Evolutionary conservation across 1,140 invertebrate genomes (phyloP).

Genomic region (Sycophaga agraensis): DNA sequence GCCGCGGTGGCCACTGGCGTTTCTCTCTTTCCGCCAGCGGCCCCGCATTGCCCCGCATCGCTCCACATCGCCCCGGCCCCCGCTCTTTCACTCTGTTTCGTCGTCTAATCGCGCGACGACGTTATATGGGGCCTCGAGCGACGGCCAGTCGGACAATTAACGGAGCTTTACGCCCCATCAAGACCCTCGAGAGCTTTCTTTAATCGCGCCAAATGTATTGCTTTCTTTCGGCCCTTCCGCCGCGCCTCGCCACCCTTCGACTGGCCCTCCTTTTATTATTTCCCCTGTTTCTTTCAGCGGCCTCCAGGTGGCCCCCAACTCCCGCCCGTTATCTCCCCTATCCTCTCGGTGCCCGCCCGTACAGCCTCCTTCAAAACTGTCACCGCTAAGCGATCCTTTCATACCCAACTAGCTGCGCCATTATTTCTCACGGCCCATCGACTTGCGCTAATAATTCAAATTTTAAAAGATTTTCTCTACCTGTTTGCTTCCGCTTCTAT

Average conservation of each 20-base stretch:
- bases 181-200: constrained; percentile 32
- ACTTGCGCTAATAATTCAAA: too few species aligned
- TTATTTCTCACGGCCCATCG: too few species aligned
- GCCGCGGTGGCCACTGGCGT: neutral
- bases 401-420: too few species aligned
- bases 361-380: too few species aligned
- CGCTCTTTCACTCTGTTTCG: neutral
- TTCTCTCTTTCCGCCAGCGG: neutral
- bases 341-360: too few species aligned
- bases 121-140: constrained; percentile 5
- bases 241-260: neutral
- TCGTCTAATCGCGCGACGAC: constrained; percentile 22
- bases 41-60: neutral
- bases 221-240: constrained; percentile 25
- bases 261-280: neutral
- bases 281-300: neutral
- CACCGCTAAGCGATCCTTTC: too few species aligned
- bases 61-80: neutral
- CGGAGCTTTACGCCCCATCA: constrained; percentile 33
- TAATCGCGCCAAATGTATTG: constrained; percentile 35
- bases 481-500: too few species aligned
- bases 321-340: too few species aligned
- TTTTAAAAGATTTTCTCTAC: too few species aligned
- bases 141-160: constrained; percentile 31
- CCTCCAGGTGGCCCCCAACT: too few species aligned